Evolutionary conservation across 1,140 invertebrate species (phyloP).

Genomic region (Ceratina japonica): DNA sequence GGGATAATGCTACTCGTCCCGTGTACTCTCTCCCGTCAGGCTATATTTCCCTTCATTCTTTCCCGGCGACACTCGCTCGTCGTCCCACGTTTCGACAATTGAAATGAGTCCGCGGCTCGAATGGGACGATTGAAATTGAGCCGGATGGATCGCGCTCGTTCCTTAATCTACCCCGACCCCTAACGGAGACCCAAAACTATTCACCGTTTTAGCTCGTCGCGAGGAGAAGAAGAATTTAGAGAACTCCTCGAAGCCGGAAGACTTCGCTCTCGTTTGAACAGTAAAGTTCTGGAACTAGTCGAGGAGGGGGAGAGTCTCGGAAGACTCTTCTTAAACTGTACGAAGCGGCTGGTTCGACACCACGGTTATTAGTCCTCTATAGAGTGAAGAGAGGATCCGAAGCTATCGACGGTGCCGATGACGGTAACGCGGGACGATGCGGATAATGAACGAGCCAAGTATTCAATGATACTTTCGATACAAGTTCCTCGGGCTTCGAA

Average conservation of each 20-base stretch:
- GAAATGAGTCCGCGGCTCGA: neutral
- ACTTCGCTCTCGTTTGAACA: too few relatives aligned
- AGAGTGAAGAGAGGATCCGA: neutral
- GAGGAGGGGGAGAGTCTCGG: neutral
- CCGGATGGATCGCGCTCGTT: neutral
- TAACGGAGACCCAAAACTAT: too few relatives aligned
- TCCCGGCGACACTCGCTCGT: slow-evolving; percentile 14
- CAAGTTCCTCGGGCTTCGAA: neutral
- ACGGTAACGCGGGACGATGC: neutral
- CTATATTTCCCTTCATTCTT: slow-evolving; percentile 38
- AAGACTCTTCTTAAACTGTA: neutral
- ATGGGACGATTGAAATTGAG: slow-evolving; percentile 25
- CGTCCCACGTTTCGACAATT: slow-evolving; percentile 30
- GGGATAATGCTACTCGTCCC: slow-evolving; percentile 57
- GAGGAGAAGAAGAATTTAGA: neutral
- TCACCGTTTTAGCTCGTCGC: too few relatives aligned
- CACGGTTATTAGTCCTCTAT: neutral
- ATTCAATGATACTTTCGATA: neutral
- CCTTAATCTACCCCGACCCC: neutral
- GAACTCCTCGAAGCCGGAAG: neutral
- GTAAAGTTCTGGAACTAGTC: too few relatives aligned
- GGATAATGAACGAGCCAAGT: neutral
- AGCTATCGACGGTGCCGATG: neutral
- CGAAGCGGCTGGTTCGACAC: neutral
- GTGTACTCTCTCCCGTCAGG: neutral